Base-by-base conservation (phyloP, 2,113 vertebrate species). In the Pan paniscus region DNA sequence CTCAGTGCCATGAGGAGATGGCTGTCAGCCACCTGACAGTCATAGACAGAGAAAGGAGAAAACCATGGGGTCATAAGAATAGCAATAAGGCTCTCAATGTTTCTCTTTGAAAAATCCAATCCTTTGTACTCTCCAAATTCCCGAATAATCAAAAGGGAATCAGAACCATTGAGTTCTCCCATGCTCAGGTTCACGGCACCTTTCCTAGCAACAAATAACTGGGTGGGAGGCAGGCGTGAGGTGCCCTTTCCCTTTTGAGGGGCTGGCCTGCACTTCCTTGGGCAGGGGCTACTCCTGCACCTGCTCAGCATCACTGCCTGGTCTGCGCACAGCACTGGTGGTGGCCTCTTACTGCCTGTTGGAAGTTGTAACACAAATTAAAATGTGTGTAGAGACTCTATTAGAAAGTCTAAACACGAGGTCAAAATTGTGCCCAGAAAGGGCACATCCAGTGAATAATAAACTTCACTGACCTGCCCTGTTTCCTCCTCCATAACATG, bases 1-100 rank as follows among this genome's bases (percentile, higher is more conserved):
- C 50, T 82, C 1, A 0, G 8, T 30, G 8, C 6, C 8, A 18
- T 48, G 0, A 57, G 57, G 25, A 8, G n/a, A 40, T 22, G 20
- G 57, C 48, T 75, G 32, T 20, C 83, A 4, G 1, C 84, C 72
- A 75, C 55, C 73, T 27, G 32, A 20, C 30, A 55, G 11, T 46
- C 16, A 2, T 7, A 52, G 55, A 10, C 3, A 38, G 32, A 67
- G 52, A 76, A 48, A 70, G 57, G 83, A 57, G 18, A n/a, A 83
- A 64, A 64, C 23, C 20, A 3, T 0, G 12, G 73, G 43, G 25
- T 20, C 20, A 2, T 2, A 22, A 32, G 46, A 57, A 46, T 8
- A 4, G 43, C 3, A 7, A 25, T 3, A 55, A 72, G 23, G 10
- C 8, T 48, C 43, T 43, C 6, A 8, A 27, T 35, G 18, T 55